These are phyloP conservation scores for Callinectes sapidus DNA, from an alignment of 2,888 invertebrate genomes.

Conservation along the genomic window DNA sequence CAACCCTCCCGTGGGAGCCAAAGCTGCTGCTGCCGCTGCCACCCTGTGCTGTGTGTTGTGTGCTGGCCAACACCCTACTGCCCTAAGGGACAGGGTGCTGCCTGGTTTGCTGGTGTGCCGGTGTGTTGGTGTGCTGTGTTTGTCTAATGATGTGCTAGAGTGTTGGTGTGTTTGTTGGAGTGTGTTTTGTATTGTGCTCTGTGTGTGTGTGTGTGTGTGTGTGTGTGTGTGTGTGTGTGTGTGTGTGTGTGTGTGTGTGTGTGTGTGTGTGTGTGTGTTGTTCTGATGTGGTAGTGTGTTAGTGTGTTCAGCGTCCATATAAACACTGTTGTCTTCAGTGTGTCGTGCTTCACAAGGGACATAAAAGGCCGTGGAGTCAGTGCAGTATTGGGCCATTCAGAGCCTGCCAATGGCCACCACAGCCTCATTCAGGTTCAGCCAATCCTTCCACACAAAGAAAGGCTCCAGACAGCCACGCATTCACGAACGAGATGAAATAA, in stretches of 20 bases:
- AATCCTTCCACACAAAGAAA: conserved; percentile 21
- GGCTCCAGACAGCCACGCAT: not conserved
- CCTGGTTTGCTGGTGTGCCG: too few species aligned
- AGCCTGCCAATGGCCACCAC: not conserved
- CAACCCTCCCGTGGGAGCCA: not conserved
- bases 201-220: too few species aligned
- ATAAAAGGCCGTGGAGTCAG: not conserved
- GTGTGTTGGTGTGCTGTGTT: too few species aligned
- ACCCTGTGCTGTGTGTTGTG: not conserved
- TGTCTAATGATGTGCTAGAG: too few species aligned
- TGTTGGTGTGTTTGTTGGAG: too few species aligned
- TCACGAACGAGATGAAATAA: not conserved
- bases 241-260: too few species aligned
- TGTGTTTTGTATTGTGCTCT: too few species aligned
- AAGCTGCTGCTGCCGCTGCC: not conserved
- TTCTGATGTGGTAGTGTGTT: not conserved
- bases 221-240: too few species aligned
- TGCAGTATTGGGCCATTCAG: not conserved
- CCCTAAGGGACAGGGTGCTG: too few species aligned
- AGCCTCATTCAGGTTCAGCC: not conserved
- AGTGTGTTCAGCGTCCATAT: not conserved
- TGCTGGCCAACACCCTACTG: too few species aligned
- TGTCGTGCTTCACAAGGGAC: not conserved
- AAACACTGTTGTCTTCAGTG: not conserved
- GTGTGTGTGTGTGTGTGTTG: too few species aligned